Conservation (phyloP, 2,797 vertebrate genomes). For the Eulemur albifrons region DNA sequence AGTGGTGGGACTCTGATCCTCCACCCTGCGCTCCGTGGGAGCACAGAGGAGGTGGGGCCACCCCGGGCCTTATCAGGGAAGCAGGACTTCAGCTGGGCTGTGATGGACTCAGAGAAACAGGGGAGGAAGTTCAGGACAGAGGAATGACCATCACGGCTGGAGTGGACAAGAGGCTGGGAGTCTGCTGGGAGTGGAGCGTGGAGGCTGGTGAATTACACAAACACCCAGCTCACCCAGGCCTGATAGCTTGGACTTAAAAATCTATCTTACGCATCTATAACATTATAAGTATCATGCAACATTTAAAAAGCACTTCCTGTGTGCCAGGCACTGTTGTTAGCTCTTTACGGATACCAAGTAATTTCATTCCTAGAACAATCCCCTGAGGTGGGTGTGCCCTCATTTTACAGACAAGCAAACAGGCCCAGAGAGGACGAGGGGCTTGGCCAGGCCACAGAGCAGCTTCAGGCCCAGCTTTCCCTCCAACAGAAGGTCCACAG, state of each 20-base stretch:
- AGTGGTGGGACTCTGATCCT: background rate
- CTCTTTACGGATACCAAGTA: background rate
- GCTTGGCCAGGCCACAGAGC: background rate
- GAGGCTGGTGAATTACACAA: background rate
- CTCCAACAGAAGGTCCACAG: background rate
- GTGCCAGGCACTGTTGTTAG: background rate
- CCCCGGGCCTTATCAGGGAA: background rate
- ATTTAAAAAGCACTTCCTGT: background rate
- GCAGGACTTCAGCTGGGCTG: background rate
- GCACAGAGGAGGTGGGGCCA: background rate
- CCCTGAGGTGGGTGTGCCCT: background rate
- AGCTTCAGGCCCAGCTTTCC: background rate
- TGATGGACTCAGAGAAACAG: background rate
- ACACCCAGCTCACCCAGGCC: background rate
- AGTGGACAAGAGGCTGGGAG: background rate
- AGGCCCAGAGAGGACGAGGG: background rate
- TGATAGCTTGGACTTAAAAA: background rate
- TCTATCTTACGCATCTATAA: background rate
- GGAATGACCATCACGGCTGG: background rate
- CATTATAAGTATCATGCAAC: background rate
- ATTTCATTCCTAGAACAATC: background rate
- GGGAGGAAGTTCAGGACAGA: background rate
- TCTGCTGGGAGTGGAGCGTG: fast-evolving
- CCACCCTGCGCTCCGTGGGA: fast-evolving
- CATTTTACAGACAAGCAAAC: background rate